These are phyloP conservation scores for Mimachlamys varia DNA, from an alignment of 2,888 invertebrate genomes.

Conservation along the genomic window DNA sequence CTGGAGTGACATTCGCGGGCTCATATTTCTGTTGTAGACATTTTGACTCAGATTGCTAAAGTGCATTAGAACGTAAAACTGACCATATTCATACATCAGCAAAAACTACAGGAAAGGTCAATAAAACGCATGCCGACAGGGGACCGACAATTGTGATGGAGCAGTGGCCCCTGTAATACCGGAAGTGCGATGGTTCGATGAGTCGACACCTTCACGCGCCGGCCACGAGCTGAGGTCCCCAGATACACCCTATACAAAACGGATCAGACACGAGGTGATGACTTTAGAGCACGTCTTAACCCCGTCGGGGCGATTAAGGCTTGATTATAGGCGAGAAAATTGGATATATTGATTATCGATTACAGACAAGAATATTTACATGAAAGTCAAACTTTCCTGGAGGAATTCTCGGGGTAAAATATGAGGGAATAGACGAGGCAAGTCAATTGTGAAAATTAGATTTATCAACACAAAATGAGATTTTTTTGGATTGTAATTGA, in stretches of 20 bases:
- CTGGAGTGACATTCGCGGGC: background rate
- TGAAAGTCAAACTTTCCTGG: constrained; percentile 7
- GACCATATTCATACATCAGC: background rate
- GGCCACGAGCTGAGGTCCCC: background rate
- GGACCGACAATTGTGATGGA: background rate
- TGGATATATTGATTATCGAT: background rate
- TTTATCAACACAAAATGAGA: constrained; percentile 29
- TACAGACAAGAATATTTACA: constrained; percentile 15
- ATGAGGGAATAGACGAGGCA: constrained; percentile 31
- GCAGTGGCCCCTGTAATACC: background rate
- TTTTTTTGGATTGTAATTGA: constrained; percentile 12
- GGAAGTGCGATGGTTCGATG: background rate
- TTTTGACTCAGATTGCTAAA: background rate
- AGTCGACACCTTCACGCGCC: background rate
- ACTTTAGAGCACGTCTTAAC: background rate
- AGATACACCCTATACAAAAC: constrained; percentile 15
- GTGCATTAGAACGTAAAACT: constrained; percentile 28
- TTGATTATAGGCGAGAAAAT: constrained; percentile 30
- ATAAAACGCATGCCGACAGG: background rate
- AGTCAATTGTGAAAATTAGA: constrained; percentile 15
- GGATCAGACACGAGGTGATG: constrained; percentile 23
- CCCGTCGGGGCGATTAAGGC: constrained; percentile 1
- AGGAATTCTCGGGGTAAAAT: constrained; percentile 3
- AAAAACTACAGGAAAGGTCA: background rate
- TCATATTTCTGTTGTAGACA: background rate